A percentile compares a stretch with the other conserved stretches of the same genome.
Evolutionary conservation across 2,113 vertebrate genomes (phyloP).

Genomic region (Physeter macrocephalus): DNA sequence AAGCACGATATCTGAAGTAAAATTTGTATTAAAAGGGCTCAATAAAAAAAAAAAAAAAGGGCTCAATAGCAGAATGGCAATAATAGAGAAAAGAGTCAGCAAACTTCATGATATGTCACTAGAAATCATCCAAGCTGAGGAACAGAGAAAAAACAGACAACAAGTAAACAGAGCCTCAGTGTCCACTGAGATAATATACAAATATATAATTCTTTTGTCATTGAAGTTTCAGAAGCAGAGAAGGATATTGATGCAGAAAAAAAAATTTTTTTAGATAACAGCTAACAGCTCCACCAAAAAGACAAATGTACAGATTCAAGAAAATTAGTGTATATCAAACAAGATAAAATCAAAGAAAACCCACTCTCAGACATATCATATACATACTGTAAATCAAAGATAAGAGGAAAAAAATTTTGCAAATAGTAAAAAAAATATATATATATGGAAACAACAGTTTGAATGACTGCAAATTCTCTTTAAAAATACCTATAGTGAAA

Average conservation of each 20-base stretch:
- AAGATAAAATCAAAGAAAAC: not conserved
- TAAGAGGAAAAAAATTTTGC: not conserved
- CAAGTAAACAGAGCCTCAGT: not conserved
- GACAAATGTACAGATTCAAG: not conserved
- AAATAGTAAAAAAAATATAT: not conserved
- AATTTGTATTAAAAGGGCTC: not conserved
- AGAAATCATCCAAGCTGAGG: not conserved
- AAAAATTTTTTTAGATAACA: not conserved
- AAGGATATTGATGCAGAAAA: not conserved
- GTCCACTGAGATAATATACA: not conserved
- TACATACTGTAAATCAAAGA: not conserved
- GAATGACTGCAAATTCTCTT: not conserved
- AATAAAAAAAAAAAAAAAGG: too few relatives aligned
- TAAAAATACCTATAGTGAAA: not conserved
- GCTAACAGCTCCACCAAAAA: not conserved
- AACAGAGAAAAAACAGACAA: not conserved
- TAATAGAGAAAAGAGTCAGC: not conserved
- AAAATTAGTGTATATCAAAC: not conserved
- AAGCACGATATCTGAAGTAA: slow-evolving; percentile 25
- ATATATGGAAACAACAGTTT: not conserved
- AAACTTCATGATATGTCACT: not conserved
- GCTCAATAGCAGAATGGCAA: not conserved
- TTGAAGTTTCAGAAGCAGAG: not conserved
- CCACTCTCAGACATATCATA: not conserved
- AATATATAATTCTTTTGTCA: not conserved